Evolutionary conservation across 2,888 invertebrate species (phyloP).

Genomic region (Chrysolina oricalcia): DNA sequence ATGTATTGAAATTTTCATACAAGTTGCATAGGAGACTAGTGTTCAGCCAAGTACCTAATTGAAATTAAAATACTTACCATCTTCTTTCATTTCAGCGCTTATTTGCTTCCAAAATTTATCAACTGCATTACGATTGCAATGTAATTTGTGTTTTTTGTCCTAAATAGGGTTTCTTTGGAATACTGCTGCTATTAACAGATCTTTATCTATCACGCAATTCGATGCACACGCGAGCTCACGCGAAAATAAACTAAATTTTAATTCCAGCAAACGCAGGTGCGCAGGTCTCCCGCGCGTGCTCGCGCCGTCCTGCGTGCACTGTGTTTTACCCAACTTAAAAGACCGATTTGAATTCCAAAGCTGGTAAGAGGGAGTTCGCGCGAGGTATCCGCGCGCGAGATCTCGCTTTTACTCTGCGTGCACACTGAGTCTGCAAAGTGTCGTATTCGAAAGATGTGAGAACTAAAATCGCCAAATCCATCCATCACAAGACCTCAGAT

Average conservation of each 20-base stretch:
- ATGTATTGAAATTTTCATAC: not conserved
- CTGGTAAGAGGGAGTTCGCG: not conserved
- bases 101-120: conserved; percentile 29
- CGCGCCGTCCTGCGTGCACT: not conserved
- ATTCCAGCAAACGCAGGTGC: no score
- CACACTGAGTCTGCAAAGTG: no score
- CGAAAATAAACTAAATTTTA: conserved; percentile 20
- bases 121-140: conserved; percentile 28
- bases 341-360: not conserved
- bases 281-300: conserved; percentile 5
- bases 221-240: conserved; percentile 13
- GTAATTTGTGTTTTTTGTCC: conserved; percentile 30
- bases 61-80: no score
- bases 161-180: conserved; percentile 32
- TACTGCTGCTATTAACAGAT: conserved; percentile 21
- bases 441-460: no score
- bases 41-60: conserved; percentile 22
- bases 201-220: conserved; percentile 11
- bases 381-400: not conserved
- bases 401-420: no score
- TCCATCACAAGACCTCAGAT: no score
- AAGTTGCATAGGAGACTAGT: conserved; percentile 14
- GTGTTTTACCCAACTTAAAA: no score
- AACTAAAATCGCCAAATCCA: no score
- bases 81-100: conserved; percentile 30